Conservation (phyloP, 2,888 invertebrate genomes). For the Exephanes ischioxanthus region DNA sequence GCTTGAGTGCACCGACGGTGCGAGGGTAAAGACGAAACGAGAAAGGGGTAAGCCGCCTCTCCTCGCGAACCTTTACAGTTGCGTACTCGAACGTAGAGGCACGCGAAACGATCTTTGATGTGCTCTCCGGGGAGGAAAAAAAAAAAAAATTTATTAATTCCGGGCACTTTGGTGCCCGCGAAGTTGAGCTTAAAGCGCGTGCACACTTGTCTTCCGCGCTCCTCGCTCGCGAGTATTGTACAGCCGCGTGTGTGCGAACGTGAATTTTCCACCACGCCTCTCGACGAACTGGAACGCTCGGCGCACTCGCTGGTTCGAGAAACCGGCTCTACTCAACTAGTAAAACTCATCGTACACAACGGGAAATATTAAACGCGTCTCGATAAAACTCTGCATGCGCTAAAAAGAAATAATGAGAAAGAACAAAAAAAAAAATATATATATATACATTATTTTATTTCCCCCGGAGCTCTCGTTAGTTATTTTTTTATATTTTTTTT, state of each 20-base stretch:
- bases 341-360: conserved; percentile 6
- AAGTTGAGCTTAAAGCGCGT: conserved; percentile 52
- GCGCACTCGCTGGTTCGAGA: conserved; percentile 7
- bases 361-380: background rate
- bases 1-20: conserved; percentile 53
- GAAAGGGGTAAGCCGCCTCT: conserved; percentile 6
- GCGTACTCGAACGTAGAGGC: conserved; percentile 23
- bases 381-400: conserved; percentile 1
- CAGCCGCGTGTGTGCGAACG: conserved; percentile 8
- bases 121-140: conserved; percentile 2
- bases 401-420: background rate
- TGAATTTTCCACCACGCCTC: conserved; percentile 46
- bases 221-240: conserved; percentile 9
- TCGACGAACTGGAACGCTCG: conserved; percentile 31
- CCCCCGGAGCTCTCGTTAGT: background rate
- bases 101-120: conserved; percentile 61
- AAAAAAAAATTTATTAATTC: conserved; percentile 65
- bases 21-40: conserved; percentile 24
- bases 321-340: conserved; percentile 15
- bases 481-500: background rate
- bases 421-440: conserved; percentile 12
- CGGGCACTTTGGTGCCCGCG: conserved; percentile 64
- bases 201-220: conserved; percentile 46
- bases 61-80: conserved; percentile 13
- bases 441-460: background rate